These are phyloP conservation scores for Peromyscus nudipes DNA, from an alignment of 2,797 vertebrate genomes.

Conservation along the genomic window DNA sequence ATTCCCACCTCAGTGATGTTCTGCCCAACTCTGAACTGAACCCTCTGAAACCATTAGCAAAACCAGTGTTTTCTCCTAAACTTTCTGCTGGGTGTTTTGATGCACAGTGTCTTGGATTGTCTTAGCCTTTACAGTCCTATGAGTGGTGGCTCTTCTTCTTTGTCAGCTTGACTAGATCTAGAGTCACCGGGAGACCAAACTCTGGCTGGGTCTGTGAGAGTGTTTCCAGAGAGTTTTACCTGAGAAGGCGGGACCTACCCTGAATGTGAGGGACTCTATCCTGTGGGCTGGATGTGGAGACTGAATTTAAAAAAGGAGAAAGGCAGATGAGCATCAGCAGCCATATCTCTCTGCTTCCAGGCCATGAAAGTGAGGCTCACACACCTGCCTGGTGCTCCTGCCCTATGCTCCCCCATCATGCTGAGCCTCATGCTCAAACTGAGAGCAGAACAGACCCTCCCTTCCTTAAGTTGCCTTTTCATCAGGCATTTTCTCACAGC, in stretches of 20 bases:
- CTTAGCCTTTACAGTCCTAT: neutral
- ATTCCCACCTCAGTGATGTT: neutral
- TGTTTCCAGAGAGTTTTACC: neutral
- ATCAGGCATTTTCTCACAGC: neutral
- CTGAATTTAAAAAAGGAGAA: neutral
- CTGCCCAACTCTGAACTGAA: neutral
- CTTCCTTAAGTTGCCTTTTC: neutral
- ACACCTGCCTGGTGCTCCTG: neutral
- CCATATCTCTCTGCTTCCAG: neutral
- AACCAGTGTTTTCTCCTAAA: neutral
- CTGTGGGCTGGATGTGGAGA: neutral
- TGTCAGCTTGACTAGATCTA: neutral
- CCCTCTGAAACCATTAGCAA: neutral
- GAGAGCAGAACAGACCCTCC: neutral
- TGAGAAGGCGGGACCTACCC: neutral
- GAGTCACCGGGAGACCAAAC: neutral
- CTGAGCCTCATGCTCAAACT: neutral
- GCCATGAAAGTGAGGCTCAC: rapidly evolving
- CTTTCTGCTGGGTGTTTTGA: neutral
- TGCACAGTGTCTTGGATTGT: neutral
- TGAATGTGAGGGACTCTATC: too few relatives aligned
- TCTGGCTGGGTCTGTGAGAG: too few relatives aligned
- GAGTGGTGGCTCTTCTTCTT: neutral
- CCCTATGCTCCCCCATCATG: neutral
- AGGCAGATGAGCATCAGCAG: neutral